Evolutionary conservation across 2,888 invertebrate species (phyloP), one percentile per base, ranked within the genome.

Genomic region (Conus canariensis): DNA sequence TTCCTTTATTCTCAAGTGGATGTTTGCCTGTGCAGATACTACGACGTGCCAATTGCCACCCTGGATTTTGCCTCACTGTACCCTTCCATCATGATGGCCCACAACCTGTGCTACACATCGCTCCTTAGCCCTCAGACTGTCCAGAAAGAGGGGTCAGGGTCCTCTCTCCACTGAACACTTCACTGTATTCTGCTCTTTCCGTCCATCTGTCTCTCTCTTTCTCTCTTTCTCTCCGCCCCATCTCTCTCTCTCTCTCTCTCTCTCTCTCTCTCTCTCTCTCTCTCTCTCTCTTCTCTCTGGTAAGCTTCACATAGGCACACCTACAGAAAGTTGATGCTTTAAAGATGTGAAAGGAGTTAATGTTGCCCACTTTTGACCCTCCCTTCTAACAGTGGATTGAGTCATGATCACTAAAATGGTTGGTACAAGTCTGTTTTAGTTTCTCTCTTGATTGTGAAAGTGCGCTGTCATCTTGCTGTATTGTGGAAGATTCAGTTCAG

Each of bases 11-110:
- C 45, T 45, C 45, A 45, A 45, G 45, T 4, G 45, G 45, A 4
- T 45, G 45, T 45, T 64, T 64, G 64, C 16, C 16, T 10, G 64
- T 64, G 74, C 77, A 80, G 77, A 4, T 80, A 80, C 77, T 80
- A 80, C 97, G 98, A 98, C 86, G 98, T 98, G 96, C 99, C 99
- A 0, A 99, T 99, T 95, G 99, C 99, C 64, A 99, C 99, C 0
- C 97, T 99, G 85, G 99, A 99, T 98, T 99, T 99, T 97, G 99
- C 99, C 93, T 99, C 99, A 3, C 97, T 99, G 95, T 99, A 99
- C 96, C 99, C 99, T 0, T 99, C 99, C 96, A 99, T 99, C 93
- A 99, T 99, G 98, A 99, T 99, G 98, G 99, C 99, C 4, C 99
- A 99, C 96, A 99, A 99, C 97, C 97, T 99, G 91, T 99, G 99